Conservation (phyloP, 92 coral and sea anemone species). For the Parazoanthus darwini region DNA sequence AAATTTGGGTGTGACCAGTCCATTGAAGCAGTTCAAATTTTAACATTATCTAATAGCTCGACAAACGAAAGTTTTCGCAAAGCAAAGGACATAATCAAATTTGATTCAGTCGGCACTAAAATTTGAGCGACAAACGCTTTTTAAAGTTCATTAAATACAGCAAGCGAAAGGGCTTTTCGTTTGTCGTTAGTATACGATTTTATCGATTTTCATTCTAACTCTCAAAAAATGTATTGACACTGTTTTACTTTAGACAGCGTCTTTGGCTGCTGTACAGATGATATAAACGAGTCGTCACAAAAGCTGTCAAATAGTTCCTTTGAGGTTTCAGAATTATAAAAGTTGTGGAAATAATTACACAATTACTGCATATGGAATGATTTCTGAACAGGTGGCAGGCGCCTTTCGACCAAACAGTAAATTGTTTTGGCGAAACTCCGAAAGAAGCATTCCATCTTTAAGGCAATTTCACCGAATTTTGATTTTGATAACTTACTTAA, state of each 20-base stretch:
- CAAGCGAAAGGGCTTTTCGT: neutral
- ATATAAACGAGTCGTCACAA: neutral
- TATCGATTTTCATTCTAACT: neutral
- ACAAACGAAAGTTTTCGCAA: neutral
- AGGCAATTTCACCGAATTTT: neutral
- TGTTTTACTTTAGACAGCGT: neutral
- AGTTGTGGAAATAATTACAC: neutral
- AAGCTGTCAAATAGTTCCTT: conserved; percentile 15
- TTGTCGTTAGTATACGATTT: neutral
- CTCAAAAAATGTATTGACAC: neutral
- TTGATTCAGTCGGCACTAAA: neutral
- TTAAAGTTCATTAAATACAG: neutral
- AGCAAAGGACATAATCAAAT: neutral
- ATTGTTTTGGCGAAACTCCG: neutral
- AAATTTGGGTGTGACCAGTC: neutral
- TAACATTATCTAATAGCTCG: neutral
- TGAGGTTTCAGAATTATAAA: conserved; percentile 11
- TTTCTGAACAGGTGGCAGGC: conserved; percentile 32
- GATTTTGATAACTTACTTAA: neutral
- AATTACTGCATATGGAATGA: conserved; percentile 1
- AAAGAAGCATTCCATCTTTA: neutral
- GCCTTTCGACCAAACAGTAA: neutral
- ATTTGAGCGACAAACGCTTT: neutral
- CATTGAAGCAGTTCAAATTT: neutral
- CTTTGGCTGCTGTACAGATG: neutral